phyloP scores from a whole-genome alignment of 2,797 vertebrate species.

The Melanotaenia parkinsoni region DNA sequence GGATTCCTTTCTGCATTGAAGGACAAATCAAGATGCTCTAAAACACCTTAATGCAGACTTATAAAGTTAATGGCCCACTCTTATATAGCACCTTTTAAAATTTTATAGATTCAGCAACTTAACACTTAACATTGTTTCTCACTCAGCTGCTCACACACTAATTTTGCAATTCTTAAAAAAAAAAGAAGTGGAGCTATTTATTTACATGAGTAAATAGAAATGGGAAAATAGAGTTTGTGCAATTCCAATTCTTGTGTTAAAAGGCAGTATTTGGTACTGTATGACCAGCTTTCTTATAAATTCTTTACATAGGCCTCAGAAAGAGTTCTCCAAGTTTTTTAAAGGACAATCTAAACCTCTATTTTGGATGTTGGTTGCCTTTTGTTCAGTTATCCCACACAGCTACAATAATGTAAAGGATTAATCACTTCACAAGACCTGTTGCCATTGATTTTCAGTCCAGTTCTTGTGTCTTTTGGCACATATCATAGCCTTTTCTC shows the following conservation, averaged over 20 bases:
- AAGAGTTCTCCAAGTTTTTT: too few relatives aligned
- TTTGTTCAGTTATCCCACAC: background rate
- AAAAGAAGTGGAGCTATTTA: background rate
- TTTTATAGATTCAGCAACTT: background rate
- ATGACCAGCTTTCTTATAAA: background rate
- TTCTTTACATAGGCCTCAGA: background rate
- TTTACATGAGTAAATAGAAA: background rate
- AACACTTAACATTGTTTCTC: background rate
- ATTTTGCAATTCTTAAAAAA: background rate
- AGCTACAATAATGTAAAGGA: background rate
- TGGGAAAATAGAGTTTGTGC: background rate
- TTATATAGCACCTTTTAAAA: background rate
- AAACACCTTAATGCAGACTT: background rate
- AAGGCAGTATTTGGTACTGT: too few relatives aligned
- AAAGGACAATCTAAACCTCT: too few relatives aligned
- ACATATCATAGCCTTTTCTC: background rate
- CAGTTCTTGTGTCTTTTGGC: background rate
- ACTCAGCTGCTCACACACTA: background rate
- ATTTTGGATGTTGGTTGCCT: too few relatives aligned
- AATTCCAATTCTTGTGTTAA: background rate
- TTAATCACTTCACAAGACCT: background rate
- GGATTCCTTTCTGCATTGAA: conserved; percentile 1
- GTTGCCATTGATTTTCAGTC: background rate
- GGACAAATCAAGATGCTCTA: conserved; percentile 2
- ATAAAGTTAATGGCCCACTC: background rate